Conservation (phyloP, 2,888 invertebrate genomes). For the Cecidostiba fungosa region DNA sequence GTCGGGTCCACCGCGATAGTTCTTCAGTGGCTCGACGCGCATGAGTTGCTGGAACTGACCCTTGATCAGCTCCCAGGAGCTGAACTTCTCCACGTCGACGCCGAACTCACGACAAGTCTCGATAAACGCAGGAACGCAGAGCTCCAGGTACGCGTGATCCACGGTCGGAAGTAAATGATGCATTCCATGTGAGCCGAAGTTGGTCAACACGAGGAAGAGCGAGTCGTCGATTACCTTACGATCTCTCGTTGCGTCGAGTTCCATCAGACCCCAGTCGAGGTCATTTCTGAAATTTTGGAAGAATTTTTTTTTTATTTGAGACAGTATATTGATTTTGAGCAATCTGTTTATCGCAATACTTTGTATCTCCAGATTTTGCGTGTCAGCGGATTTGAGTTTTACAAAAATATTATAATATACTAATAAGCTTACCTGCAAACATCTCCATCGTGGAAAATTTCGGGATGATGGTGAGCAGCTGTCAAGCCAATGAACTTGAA, state of each 20-base stretch:
- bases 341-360: too few species aligned
- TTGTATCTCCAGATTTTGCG: too few species aligned
- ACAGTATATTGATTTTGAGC: background rate
- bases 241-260: conserved; percentile 88
- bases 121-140: conserved; percentile 84
- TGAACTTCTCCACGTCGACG: conserved; percentile 76
- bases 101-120: conserved; percentile 86
- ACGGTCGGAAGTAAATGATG: conserved; percentile 92
- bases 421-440: conserved; percentile 82
- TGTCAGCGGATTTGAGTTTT: too few species aligned
- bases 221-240: conserved; percentile 86
- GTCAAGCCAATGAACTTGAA: conserved; percentile 86
- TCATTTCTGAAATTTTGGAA: conserved; percentile 79
- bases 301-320: background rate
- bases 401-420: too few species aligned
- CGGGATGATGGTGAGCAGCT: conserved; percentile 91
- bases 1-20: conserved; percentile 29
- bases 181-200: conserved; percentile 89
- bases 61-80: conserved; percentile 84
- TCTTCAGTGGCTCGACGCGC: conserved; percentile 78
- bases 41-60: conserved; percentile 86
- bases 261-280: conserved; percentile 89
- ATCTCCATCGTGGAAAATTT: conserved; percentile 90
- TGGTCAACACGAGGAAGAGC: conserved; percentile 85
- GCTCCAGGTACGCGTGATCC: conserved; percentile 87